phyloP scores from a whole-genome alignment of 2,888 invertebrate species.

The Ichneumon xanthorius region DNA sequence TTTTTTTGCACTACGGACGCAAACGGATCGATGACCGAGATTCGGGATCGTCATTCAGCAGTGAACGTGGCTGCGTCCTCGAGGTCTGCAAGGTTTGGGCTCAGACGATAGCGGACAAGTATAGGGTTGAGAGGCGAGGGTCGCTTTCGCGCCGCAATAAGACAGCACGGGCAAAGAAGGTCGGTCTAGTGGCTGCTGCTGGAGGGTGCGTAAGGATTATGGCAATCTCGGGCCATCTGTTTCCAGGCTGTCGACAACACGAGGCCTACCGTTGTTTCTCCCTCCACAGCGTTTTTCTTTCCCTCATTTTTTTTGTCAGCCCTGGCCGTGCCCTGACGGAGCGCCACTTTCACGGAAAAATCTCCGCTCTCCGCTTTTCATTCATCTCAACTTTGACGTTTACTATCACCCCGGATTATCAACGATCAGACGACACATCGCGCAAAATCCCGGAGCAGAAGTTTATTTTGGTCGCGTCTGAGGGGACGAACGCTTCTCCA shows the following conservation, averaged over 20 bases:
- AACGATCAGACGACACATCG: conserved; percentile 7
- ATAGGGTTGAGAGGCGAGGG: conserved; percentile 12
- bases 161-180: conserved; percentile 3
- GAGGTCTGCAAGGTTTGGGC: conserved; percentile 10
- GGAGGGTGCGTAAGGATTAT: conserved; percentile 51
- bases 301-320: not conserved
- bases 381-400: conserved; percentile 15
- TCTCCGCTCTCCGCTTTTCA: not conserved
- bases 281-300: conserved; percentile 8
- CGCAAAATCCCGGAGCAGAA: not conserved
- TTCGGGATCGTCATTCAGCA: conserved; percentile 3
- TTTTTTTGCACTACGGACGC: not conserved
- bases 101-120: conserved; percentile 3
- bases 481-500: not conserved
- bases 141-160: conserved; percentile 11
- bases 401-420: not conserved
- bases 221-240: conserved; percentile 61
- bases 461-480: not conserved
- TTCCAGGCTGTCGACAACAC: conserved; percentile 38
- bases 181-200: not conserved
- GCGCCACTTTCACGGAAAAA: not conserved
- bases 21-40: conserved; percentile 10
- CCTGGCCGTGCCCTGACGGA: not conserved
- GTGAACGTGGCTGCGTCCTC: not conserved
- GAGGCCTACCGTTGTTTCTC: not conserved